phyloP scores from a whole-genome alignment of 2,113 vertebrate species.

The Jaculus jaculus region DNA sequence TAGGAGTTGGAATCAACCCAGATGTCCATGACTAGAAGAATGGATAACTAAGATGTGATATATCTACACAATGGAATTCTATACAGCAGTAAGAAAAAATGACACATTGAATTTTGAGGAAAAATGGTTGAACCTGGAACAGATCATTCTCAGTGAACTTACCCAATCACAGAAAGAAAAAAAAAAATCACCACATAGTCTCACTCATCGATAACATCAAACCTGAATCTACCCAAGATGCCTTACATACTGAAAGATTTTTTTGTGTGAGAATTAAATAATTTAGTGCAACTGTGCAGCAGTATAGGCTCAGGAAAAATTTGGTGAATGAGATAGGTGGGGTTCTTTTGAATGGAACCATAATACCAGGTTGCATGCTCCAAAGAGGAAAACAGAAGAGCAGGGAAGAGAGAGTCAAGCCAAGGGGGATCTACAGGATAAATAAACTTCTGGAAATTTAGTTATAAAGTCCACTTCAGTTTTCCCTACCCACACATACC shows the following conservation, averaged over 20 bases:
- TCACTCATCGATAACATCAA: too few species aligned
- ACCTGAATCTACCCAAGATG: too few species aligned
- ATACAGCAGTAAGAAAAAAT: too few species aligned
- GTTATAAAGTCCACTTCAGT: not conserved
- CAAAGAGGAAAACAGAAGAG: not conserved
- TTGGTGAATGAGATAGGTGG: not conserved
- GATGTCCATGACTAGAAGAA: too few species aligned
- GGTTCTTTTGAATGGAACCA: not conserved
- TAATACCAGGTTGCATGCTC: not conserved
- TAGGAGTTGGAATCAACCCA: too few species aligned
- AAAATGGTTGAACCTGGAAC: too few species aligned
- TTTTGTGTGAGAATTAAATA: not conserved
- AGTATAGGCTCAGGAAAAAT: not conserved
- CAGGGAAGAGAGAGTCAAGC: not conserved
- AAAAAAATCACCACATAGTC: too few species aligned
- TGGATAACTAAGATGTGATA: too few species aligned
- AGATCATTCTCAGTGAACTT: too few species aligned
- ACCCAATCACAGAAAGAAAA: too few species aligned
- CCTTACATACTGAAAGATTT: not conserved
- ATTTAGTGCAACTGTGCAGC: not conserved
- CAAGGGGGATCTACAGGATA: not conserved
- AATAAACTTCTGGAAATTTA: not conserved
- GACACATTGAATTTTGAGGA: too few species aligned
- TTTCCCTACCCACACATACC: not conserved
- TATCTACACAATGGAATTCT: too few species aligned